Percentiles rank a stretch among this genome's conserved stretches.
These are phyloP conservation scores for Pseudopodoces humilis DNA, from an alignment of 2,113 vertebrate genomes.

Conservation along the genomic window DNA sequence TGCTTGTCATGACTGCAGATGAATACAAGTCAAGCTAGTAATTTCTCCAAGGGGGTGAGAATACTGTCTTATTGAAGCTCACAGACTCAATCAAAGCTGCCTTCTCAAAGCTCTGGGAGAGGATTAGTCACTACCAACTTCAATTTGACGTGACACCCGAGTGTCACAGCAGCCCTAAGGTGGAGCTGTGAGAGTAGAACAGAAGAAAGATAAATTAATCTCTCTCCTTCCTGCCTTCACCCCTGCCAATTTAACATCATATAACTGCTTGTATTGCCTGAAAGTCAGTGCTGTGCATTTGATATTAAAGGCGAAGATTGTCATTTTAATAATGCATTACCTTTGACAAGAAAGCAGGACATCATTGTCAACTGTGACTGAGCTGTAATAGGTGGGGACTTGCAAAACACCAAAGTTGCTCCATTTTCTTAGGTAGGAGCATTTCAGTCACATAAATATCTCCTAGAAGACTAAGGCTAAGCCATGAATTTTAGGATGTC, in stretches of 20 bases:
- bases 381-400: neutral
- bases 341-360: neutral
- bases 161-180: constrained; percentile 23
- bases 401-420: neutral
- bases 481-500: neutral
- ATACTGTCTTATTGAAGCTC: constrained; percentile 11
- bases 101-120: constrained; percentile 43
- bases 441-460: neutral
- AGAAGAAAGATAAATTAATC: neutral
- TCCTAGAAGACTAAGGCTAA: neutral
- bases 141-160: neutral
- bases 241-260: neutral
- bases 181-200: neutral
- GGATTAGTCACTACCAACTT: neutral
- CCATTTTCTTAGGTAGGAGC: neutral
- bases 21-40: constrained; percentile 6
- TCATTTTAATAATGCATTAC: neutral
- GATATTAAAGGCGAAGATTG: neutral
- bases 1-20: neutral
- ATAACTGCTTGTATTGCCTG: neutral
- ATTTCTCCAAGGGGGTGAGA: constrained; percentile 25
- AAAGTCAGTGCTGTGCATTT: neutral
- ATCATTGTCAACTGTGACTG: neutral
- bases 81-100: constrained; percentile 19
- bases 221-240: neutral